phyloP scores from a whole-genome alignment of 2,797 vertebrate genomes.

The Sciaenops ocellatus region DNA sequence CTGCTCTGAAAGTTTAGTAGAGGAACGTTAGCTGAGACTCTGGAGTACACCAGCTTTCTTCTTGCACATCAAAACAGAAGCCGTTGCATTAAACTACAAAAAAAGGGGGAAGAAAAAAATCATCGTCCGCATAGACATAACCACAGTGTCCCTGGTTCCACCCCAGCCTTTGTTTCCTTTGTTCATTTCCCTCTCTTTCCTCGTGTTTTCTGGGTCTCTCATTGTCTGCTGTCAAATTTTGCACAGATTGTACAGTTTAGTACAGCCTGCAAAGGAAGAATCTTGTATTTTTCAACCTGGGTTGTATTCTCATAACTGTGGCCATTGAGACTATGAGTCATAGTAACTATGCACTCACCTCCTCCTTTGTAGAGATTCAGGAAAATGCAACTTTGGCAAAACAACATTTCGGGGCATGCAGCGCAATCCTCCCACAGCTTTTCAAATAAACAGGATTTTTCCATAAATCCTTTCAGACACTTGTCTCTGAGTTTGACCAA shows the following conservation, averaged over 20 bases:
- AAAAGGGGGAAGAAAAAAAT: background rate
- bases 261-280: background rate
- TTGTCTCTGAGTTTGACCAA: background rate
- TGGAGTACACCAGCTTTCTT: constrained; percentile 16
- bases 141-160: background rate
- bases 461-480: background rate
- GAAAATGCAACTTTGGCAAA: constrained; percentile 1
- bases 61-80: constrained; percentile 4
- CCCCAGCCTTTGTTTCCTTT: constrained; percentile 2
- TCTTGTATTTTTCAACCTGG: background rate
- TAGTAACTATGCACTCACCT: background rate
- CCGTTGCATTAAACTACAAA: background rate
- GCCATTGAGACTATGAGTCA: background rate
- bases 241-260: background rate
- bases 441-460: background rate
- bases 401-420: background rate
- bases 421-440: background rate
- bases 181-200: background rate
- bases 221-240: constrained; percentile 1
- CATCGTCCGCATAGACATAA: background rate
- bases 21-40: constrained; percentile 16
- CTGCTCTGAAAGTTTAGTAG: constrained; percentile 4
- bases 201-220: background rate
- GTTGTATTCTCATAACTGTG: background rate
- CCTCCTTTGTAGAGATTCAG: background rate